Percentiles rank a stretch among this genome's conserved stretches.
These are phyloP conservation scores for Poeciliopsis turneri DNA, from an alignment of 2,797 vertebrate species.

Conservation along the genomic window DNA sequence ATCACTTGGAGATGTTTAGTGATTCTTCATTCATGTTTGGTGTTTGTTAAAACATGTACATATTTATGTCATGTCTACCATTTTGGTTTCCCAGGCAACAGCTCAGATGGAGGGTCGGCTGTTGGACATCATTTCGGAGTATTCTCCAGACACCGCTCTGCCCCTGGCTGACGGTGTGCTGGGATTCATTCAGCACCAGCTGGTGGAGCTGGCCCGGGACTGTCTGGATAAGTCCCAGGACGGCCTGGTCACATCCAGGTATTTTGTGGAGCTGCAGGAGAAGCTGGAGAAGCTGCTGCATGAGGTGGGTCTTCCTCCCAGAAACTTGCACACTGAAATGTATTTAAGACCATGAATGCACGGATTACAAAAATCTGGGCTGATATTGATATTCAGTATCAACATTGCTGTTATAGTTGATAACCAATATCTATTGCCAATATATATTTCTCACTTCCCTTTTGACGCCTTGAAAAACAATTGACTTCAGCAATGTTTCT, in stretches of 20 bases:
- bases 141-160: conserved; percentile 80
- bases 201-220: conserved; percentile 91
- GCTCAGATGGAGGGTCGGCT: conserved; percentile 94
- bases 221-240: conserved; percentile 91
- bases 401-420: no score
- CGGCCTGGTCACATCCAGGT: conserved; percentile 90
- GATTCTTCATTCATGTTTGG: not conserved
- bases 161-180: conserved; percentile 91
- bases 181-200: conserved; percentile 96
- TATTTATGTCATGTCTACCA: conserved; percentile 15
- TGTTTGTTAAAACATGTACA: not conserved
- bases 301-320: conserved; percentile 67
- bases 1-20: not conserved
- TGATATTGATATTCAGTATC: no score
- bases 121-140: conserved; percentile 85
- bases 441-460: no score
- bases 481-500: no score
- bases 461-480: no score
- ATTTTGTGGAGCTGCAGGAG: conserved; percentile 95
- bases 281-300: conserved; percentile 93
- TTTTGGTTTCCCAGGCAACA: conserved; percentile 77
- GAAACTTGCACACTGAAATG: conserved; percentile 1
- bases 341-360: not conserved
- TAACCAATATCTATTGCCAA: no score
- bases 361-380: no score